phyloP scores from a whole-genome alignment of 2,113 vertebrate species.

The Mesocricetus auratus region DNA sequence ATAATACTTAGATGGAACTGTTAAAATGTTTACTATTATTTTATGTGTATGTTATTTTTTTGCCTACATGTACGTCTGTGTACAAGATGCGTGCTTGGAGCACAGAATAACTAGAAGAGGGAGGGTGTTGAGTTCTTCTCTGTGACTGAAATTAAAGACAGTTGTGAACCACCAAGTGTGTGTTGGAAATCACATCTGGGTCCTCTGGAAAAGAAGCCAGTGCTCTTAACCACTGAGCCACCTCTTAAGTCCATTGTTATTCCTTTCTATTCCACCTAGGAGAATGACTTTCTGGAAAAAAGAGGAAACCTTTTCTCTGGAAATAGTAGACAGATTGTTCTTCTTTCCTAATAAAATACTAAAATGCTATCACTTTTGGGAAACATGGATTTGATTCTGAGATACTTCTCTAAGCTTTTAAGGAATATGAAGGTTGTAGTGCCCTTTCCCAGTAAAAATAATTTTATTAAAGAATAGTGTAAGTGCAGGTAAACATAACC shows the following conservation, averaged over 20 bases:
- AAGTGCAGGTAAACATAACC: neutral
- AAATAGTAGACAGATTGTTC: neutral
- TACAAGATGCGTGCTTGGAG: neutral
- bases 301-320: neutral
- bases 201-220: neutral
- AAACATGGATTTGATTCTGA: constrained; percentile 34
- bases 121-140: neutral
- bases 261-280: neutral
- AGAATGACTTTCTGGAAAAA: neutral
- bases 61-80: neutral
- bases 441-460: neutral
- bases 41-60: neutral
- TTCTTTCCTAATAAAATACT: neutral
- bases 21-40: neutral
- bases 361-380: neutral
- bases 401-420: constrained; percentile 5
- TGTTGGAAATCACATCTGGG: neutral
- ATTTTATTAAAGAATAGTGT: neutral
- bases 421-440: neutral
- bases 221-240: neutral
- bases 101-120: neutral
- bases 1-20: neutral
- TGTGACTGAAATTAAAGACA: neutral
- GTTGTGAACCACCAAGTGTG: neutral
- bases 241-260: neutral